Evolutionary conservation across 2,797 vertebrate species (phyloP), one percentile per base, ranked within the genome.

Genomic region (Poeciliopsis infans): DNA sequence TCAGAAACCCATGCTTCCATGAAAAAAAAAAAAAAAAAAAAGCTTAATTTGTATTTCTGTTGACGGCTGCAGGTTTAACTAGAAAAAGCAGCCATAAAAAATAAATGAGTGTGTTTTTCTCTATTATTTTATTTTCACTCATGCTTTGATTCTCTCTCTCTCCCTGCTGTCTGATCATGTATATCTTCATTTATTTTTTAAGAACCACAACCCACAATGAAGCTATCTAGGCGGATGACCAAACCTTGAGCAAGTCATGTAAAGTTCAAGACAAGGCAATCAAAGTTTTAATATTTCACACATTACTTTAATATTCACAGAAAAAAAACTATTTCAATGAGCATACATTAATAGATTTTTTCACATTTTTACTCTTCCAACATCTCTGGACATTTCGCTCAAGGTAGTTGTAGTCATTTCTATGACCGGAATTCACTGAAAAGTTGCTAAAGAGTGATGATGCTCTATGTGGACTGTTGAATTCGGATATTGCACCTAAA

Each of bases 31-130:
- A 39, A 36, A 36, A 36, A 3, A 81, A 64, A 64, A 7, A 1
- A 41, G 3, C n/a, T 8, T 12, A 33, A 70, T 39, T 43, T 77
- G 75, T 73, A 82, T 74, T 78, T 23, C 25, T 49, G 1, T 76
- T 82, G 46, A 51, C 31, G 57, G 87, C 80, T 69, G 75, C 66
- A 85, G 78, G 72, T 88, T 89, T 87, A 90, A 88, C 91, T 82
- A 80, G 75, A 86, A 83, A 15, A 28, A 87, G 77, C 71, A 75
- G 81, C 84, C 83, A 93, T 95, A 85, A 93, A 92, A 95, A 93
- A 94, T 94, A 86, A 83, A 93, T 93, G 91, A 91, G 80, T 75
- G 61, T 86, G 49, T 87, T 66, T 83, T 79, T 73, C 20, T 81
- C 45, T 47, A 79, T 76, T 76, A 74, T 84, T 70, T 69, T 31